Conservation (phyloP, 1,140 invertebrate genomes). For the Cardiocondyla obscurior region DNA sequence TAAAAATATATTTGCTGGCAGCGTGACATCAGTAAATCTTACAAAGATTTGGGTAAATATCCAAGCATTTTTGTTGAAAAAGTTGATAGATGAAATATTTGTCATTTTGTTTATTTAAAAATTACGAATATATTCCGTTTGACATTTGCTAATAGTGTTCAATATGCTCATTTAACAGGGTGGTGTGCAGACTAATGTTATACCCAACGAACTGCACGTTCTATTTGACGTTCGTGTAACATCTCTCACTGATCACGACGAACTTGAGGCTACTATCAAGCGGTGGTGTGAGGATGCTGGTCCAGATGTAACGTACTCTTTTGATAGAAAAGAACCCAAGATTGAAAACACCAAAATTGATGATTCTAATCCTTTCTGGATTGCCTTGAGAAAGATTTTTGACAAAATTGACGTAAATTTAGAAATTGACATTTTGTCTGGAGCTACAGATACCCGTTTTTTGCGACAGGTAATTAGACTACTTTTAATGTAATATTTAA, state of each 20-base stretch:
- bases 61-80: neutral
- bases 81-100: too few species aligned
- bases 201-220: constrained; percentile 91
- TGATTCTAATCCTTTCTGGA: constrained; percentile 91
- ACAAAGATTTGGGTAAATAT: constrained; percentile 89
- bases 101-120: too few species aligned
- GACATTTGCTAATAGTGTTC: too few species aligned
- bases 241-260: constrained; percentile 87
- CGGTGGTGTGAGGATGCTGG: constrained; percentile 94
- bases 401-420: constrained; percentile 85
- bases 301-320: constrained; percentile 89
- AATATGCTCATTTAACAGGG: constrained; percentile 85
- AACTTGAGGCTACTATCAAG: constrained; percentile 90
- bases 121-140: too few species aligned
- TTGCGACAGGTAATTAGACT: constrained; percentile 87
- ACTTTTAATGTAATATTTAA: too few species aligned
- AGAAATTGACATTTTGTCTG: constrained; percentile 89
- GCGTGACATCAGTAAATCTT: constrained; percentile 95
- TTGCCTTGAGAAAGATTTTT: constrained; percentile 88
- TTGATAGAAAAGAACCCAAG: constrained; percentile 88
- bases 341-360: constrained; percentile 88
- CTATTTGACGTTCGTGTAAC: constrained; percentile 93
- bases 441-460: constrained; percentile 91
- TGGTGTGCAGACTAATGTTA: constrained; percentile 96
- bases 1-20: constrained; percentile 87